phyloP scores from a whole-genome alignment of 2,797 vertebrate genomes.

The Decapterus maruadsi region DNA sequence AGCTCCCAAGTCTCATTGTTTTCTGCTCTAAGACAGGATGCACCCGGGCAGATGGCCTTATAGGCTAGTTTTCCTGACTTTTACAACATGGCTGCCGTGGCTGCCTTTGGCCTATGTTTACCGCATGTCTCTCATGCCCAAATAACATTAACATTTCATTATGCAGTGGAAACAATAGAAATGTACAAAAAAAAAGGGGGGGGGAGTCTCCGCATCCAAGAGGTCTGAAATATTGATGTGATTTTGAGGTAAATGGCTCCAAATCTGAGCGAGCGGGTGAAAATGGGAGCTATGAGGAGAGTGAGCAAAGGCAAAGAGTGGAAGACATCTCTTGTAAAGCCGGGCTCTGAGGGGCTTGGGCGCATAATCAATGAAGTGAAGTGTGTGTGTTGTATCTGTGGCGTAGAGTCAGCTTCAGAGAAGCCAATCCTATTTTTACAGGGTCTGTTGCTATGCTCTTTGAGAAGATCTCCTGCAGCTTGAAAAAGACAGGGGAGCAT shows the following conservation, averaged over 20 bases:
- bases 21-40: constrained; percentile 19
- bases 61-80: constrained; percentile 32
- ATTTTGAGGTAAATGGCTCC: constrained; percentile 75
- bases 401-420: constrained; percentile 74
- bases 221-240: constrained; percentile 81
- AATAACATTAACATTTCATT: constrained; percentile 82
- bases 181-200: constrained; percentile 58
- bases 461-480: constrained; percentile 76
- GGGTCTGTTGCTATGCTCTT: constrained; percentile 88
- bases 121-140: constrained; percentile 53
- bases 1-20: background rate
- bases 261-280: constrained; percentile 72
- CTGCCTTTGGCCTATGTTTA: constrained; percentile 57
- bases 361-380: constrained; percentile 87
- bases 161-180: constrained; percentile 74
- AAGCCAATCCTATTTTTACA: constrained; percentile 88
- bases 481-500: constrained; percentile 48
- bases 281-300: constrained; percentile 69
- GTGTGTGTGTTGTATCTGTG: constrained; percentile 83
- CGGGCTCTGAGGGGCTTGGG: constrained; percentile 78
- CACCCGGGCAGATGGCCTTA: background rate
- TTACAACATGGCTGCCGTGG: constrained; percentile 37
- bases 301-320: constrained; percentile 62
- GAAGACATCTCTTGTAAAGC: constrained; percentile 82
- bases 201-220: constrained; percentile 54